Conservation (phyloP, 2,888 invertebrate genomes). For the Amphimallon solstitiale region DNA sequence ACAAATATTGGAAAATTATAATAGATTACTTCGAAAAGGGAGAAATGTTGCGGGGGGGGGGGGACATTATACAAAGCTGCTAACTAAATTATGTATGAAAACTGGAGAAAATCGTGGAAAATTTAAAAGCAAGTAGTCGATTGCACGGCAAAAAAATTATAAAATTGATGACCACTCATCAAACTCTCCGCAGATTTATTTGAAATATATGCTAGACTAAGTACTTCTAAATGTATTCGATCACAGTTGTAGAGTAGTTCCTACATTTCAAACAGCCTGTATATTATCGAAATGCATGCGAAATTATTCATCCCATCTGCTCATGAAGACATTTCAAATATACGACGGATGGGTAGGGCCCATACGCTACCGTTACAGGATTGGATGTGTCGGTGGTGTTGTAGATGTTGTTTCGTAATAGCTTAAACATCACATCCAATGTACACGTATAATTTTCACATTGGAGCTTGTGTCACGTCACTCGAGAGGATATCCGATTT, state of each 20-base stretch:
- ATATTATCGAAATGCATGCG: not conserved
- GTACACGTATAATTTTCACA: conserved; percentile 1
- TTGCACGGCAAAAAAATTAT: too few species aligned
- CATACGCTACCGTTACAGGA: not conserved
- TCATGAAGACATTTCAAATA: conserved; percentile 8
- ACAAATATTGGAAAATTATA: too few species aligned
- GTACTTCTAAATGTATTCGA: too few species aligned
- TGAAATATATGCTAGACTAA: too few species aligned
- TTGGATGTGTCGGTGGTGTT: not conserved
- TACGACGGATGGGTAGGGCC: not conserved
- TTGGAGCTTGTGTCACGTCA: conserved; percentile 1
- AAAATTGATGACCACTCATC: too few species aligned
- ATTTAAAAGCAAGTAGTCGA: too few species aligned
- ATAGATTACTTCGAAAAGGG: too few species aligned
- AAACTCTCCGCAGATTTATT: too few species aligned
- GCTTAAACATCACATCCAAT: conserved; percentile 14
- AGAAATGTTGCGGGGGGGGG: too few species aligned
- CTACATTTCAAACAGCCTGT: not conserved
- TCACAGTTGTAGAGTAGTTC: not conserved
- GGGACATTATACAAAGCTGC: too few species aligned
- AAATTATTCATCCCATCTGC: conserved; percentile 7
- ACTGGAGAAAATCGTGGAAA: too few species aligned
- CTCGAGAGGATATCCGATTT: conserved; percentile 22
- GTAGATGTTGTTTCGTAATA: not conserved
- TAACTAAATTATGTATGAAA: too few species aligned